Base-by-base conservation (phyloP, 2,113 vertebrate species). In the Chrysemys picta region DNA sequence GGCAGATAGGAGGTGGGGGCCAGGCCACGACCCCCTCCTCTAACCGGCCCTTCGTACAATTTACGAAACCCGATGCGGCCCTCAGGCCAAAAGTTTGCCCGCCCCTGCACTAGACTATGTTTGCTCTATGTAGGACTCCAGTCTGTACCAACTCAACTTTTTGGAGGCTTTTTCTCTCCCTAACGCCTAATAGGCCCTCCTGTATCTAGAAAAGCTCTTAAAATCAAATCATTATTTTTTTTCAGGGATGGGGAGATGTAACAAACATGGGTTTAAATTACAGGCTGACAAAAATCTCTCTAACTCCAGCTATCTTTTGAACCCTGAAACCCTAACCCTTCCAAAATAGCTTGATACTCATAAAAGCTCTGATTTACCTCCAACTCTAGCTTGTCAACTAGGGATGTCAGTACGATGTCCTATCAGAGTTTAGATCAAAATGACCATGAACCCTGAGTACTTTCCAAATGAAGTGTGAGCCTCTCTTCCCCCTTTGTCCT, bases 401-500 rank as follows among this genome's bases (percentile, higher is more conserved):
- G 38, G 19, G 69, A 42, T 10, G 19, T 6, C 3, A 1, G 2
- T 0, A 0, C 10, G 38, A 13, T 47, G 19, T 7, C 14, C 12
- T 47, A 0, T 2, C 0, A 12, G 53, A 76, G 8, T 3, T 19
- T 5, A 16, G 31, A 62, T 5, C 47, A 38, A 31, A 65, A 65
- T 17, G 14, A 7, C 6, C 59, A 65, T 31, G 59, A 17, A 1
- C 85, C 69, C 72, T 57, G 9, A 11, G 35, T 8, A 1, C 8
- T 0, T 21, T 10, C 54, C 5, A 49, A 13, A 6, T 84, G 59
- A 47, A 69, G 8, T 17, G n/a, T 42, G 0, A 0, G 2, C 10
- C 31, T 72, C 2, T 0, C 35, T 16, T 35, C 35, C 21, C 0
- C 27, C 21, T 13, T 9, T 24, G 62, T 12, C 10, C 1, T 17